Evolutionary conservation across 2,888 invertebrate species (phyloP), one percentile per base, ranked within the genome.

Genomic region (Chrysopilus asiliformis): DNA sequence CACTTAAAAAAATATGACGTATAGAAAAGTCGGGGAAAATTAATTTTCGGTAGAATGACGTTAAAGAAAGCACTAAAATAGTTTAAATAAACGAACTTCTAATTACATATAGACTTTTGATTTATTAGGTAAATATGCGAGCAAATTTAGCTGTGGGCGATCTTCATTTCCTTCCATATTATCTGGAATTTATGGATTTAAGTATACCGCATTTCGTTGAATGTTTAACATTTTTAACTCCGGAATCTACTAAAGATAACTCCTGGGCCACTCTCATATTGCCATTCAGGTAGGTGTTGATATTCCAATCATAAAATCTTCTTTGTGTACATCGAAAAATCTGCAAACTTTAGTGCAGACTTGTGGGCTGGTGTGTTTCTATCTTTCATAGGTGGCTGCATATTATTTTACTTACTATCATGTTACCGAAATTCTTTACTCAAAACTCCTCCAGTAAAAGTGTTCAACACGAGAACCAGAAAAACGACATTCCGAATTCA

Each of bases 241-340:
- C 85, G 0, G 85, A 85, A 59, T 75, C 84, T 1, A 64, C 79
- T 13, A 74, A 73, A 2, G 83, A 86, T 53, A 84, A 83, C 49
- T 81, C 85, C 2, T 86, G 86, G 86, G 79, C 79, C 56, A 80
- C 85, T 1, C 65, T 87, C 6, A 76, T 85, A 49, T 62, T 81
- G 45, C 86, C 86, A 2, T 85, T 86, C 51, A 76, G 71, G 83
- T 57, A 74, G 70, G 79, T 79, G n/a, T n/a, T n/a, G n/a, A n/a
- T n/a, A n/a, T n/a, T n/a, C n/a, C n/a, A n/a, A n/a, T n/a, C n/a
- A n/a, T n/a, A n/a, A n/a, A n/a, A n/a, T n/a, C n/a, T n/a, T n/a
- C n/a, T n/a, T n/a, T n/a, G n/a, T n/a, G n/a, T n/a, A n/a, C n/a
- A n/a, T n/a, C n/a, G n/a, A 35, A 28, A 25, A 18, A 12, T 39